These are phyloP conservation scores for Poeciliopsis retropinna DNA, from an alignment of 2,113 vertebrate species.

Conservation along the genomic window DNA sequence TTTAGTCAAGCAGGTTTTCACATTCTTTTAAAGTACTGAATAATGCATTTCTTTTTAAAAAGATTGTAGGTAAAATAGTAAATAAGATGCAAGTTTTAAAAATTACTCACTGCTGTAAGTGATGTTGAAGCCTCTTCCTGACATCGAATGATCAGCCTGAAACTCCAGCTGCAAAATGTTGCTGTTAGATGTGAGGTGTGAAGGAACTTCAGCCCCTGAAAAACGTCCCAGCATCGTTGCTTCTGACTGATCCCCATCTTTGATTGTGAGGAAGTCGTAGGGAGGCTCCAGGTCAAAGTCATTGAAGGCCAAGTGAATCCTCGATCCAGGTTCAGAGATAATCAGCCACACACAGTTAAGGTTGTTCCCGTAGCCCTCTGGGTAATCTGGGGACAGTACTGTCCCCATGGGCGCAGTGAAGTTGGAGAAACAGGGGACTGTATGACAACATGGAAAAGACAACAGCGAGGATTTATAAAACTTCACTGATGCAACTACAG, in stretches of 20 bases:
- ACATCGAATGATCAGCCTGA: constrained; percentile 98
- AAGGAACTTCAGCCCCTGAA: constrained; percentile 94
- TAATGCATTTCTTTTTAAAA: no score
- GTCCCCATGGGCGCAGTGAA: constrained; percentile 96
- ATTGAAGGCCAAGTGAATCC: constrained; percentile 96
- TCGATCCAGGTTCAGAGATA: constrained; percentile 91
- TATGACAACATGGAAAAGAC: constrained; percentile 39
- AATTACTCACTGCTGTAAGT: constrained; percentile 93
- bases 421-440: constrained; percentile 98
- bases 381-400: constrained; percentile 96
- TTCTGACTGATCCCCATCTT: constrained; percentile 91
- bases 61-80: no score
- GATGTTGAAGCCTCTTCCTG: constrained; percentile 96
- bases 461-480: constrained; percentile 21
- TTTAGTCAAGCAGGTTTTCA: no score
- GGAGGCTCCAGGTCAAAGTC: constrained; percentile 97
- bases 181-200: constrained; percentile 92
- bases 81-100: no score
- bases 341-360: constrained; percentile 98
- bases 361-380: constrained; percentile 97
- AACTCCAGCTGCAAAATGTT: constrained; percentile 94
- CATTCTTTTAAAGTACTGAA: no score
- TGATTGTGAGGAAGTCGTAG: constrained; percentile 96
- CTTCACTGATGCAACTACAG: constrained; percentile 5
- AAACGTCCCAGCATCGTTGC: constrained; percentile 91